Percentiles rank a stretch among this genome's conserved stretches.
Conservation (phyloP, 2,888 invertebrate genomes). For the Altica lythri region DNA sequence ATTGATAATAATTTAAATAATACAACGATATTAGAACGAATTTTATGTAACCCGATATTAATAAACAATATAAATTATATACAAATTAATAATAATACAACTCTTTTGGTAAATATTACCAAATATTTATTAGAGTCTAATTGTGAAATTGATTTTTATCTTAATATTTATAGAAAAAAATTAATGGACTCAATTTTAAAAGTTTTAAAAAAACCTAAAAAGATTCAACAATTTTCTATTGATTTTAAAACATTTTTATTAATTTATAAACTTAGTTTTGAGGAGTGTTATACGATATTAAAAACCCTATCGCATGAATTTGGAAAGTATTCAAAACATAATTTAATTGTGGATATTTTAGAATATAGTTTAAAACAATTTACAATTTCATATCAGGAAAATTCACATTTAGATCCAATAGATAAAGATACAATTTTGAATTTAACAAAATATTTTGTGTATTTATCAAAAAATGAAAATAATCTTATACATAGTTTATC, state of each 20-base stretch:
- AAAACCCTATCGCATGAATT: slow-evolving; percentile 30
- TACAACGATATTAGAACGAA: slow-evolving; percentile 45
- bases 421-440: slow-evolving; percentile 32
- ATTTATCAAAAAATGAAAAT: slow-evolving; percentile 33
- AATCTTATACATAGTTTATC: slow-evolving; percentile 63
- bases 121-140: slow-evolving; percentile 26
- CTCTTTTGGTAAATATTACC: slow-evolving; percentile 43
- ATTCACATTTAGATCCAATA: slow-evolving; percentile 37
- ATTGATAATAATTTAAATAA: slow-evolving; percentile 32
- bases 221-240: slow-evolving; percentile 40
- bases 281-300: slow-evolving; percentile 59
- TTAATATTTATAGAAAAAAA: slow-evolving; percentile 63
- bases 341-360: slow-evolving; percentile 33
- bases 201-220: slow-evolving; percentile 58
- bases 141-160: slow-evolving; percentile 41
- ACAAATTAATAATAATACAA: slow-evolving; percentile 47
- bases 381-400: slow-evolving; percentile 25
- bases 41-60: slow-evolving; percentile 57
- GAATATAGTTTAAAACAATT: slow-evolving; percentile 41
- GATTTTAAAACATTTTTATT: slow-evolving; percentile 57
- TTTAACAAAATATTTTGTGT: slow-evolving; percentile 37
- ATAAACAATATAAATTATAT: slow-evolving; percentile 54
- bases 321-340: slow-evolving; percentile 17
- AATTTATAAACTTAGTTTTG: slow-evolving; percentile 50
- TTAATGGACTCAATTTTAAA: slow-evolving; percentile 55